phyloP scores from a whole-genome alignment of 2,113 vertebrate species.

The Bubo blakistoni region DNA sequence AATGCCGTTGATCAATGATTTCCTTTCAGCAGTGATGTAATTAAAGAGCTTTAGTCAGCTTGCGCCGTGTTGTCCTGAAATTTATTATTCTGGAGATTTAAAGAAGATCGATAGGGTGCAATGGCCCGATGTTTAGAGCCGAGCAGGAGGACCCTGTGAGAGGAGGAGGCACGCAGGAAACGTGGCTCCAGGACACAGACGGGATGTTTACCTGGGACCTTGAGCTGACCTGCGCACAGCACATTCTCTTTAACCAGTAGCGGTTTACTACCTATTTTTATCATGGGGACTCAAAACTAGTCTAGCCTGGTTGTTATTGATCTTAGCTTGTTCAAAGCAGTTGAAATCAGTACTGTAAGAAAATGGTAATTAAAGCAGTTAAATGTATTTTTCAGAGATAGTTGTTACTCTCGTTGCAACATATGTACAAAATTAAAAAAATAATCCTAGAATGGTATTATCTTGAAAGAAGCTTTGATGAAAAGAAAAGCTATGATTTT shows the following conservation, averaged over 20 bases:
- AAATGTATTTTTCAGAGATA: background rate
- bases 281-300: background rate
- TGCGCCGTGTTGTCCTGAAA: constrained; percentile 75
- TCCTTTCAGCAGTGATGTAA: constrained; percentile 90
- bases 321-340: constrained; percentile 7
- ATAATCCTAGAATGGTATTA: accelerated
- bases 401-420: background rate
- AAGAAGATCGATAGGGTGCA: constrained; percentile 82
- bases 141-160: constrained; percentile 59
- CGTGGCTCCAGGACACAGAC: constrained; percentile 62
- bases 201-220: constrained; percentile 67
- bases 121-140: constrained; percentile 59
- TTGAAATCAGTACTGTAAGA: background rate
- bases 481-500: background rate
- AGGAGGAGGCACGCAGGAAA: background rate
- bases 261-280: constrained; percentile 28
- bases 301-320: background rate
- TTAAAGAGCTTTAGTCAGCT: constrained; percentile 84
- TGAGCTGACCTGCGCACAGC: constrained; percentile 57
- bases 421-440: accelerated
- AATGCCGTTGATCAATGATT: constrained; percentile 88
- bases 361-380: background rate
- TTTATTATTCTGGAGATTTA: constrained; percentile 81
- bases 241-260: constrained; percentile 27
- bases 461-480: accelerated